Conservation (phyloP, 2,888 invertebrate species). For the Troides oblongomaculatus region DNA sequence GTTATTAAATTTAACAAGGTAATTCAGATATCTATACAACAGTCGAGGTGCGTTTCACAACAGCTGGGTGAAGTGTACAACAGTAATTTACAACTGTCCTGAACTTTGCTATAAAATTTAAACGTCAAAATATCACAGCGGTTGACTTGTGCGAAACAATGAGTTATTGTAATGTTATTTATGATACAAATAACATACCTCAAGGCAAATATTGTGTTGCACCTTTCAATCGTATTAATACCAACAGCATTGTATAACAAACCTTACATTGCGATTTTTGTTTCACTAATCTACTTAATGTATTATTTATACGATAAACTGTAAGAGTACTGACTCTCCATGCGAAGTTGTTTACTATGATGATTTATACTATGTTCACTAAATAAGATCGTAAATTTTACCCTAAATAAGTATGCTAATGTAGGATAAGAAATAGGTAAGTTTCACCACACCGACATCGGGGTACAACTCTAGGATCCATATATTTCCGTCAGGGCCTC, state of each 20-base stretch:
- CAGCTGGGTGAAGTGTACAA: constrained; percentile 48
- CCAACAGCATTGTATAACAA: background rate
- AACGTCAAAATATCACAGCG: constrained; percentile 52
- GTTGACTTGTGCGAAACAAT: constrained; percentile 53
- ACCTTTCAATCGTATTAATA: background rate
- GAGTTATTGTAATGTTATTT: constrained; percentile 52
- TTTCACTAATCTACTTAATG: too few species aligned
- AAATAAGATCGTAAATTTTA: too few species aligned
- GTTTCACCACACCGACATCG: too few species aligned
- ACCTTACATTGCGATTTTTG: background rate
- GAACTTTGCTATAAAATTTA: constrained; percentile 56
- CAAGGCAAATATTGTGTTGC: constrained; percentile 19
- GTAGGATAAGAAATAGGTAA: too few species aligned
- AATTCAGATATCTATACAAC: constrained; percentile 6
- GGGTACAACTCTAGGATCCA: too few species aligned
- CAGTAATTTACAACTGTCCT: constrained; percentile 52
- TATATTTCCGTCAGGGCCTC: too few species aligned
- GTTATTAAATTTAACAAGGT: constrained; percentile 7
- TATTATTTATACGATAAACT: too few species aligned
- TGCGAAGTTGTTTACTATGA: too few species aligned
- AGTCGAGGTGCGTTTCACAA: constrained; percentile 42
- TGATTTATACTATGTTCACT: too few species aligned
- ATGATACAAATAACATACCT: constrained; percentile 24
- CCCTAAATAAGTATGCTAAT: too few species aligned
- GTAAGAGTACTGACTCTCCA: too few species aligned